A percentile compares a stretch with the other conserved stretches of the same genome.
Conservation (phyloP, 2,888 invertebrate genomes). For the Lissonota sp. region DNA sequence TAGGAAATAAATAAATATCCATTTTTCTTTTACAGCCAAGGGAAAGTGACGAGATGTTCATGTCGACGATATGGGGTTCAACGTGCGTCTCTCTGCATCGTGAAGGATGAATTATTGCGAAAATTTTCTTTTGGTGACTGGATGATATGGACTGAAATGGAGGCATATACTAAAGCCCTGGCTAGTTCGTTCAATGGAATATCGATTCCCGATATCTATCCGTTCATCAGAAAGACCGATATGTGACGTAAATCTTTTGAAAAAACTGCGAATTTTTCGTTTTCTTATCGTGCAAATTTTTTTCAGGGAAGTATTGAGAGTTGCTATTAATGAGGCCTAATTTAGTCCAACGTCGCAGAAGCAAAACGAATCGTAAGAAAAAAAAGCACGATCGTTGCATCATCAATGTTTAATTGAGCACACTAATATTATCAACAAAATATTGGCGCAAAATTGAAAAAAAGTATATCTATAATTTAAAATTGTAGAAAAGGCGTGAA, state of each 20-base stretch:
- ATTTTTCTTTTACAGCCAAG: constrained; percentile 51
- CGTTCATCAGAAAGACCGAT: constrained; percentile 79
- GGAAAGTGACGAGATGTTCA: constrained; percentile 67
- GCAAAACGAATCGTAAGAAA: not conserved
- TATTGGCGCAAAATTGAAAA: too few relatives aligned
- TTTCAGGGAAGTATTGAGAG: constrained; percentile 45
- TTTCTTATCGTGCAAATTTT: not conserved
- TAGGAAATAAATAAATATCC: too few relatives aligned
- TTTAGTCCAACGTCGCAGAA: not conserved
- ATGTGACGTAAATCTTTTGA: constrained; percentile 74
- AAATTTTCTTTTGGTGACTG: constrained; percentile 86
- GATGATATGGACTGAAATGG: constrained; percentile 87
- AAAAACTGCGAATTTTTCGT: constrained; percentile 30
- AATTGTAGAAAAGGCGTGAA: too few relatives aligned
- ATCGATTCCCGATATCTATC: constrained; percentile 81
- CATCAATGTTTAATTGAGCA: too few relatives aligned
- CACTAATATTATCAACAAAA: too few relatives aligned
- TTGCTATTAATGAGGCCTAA: constrained; percentile 27
- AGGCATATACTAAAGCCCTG: constrained; percentile 86
- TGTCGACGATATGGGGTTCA: constrained; percentile 86
- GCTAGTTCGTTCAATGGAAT: constrained; percentile 87
- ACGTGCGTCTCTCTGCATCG: constrained; percentile 87
- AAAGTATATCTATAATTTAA: too few relatives aligned
- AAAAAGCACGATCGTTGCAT: too few relatives aligned
- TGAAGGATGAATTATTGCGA: constrained; percentile 84